Evolutionary conservation across 2,797 vertebrate genomes (phyloP).

Genomic region (Sebastes wilsoni): DNA sequence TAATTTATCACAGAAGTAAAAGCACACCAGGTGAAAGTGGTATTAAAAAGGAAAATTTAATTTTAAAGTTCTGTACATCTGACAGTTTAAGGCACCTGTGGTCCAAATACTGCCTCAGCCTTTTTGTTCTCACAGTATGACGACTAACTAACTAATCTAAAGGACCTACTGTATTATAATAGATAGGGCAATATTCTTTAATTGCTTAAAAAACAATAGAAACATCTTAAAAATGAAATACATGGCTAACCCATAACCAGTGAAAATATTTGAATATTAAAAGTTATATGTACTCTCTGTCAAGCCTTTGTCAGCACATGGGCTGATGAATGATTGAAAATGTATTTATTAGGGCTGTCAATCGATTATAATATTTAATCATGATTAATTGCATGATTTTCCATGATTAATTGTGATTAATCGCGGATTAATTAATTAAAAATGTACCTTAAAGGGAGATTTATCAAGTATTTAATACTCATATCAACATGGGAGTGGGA

Average conservation of each 20-base stretch:
- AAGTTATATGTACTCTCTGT: not conserved
- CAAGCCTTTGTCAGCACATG: not conserved
- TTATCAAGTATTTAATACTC: no score
- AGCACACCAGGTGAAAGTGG: not conserved
- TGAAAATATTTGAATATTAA: not conserved
- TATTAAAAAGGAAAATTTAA: not conserved
- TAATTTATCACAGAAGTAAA: not conserved
- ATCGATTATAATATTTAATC: no score
- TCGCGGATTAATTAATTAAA: no score
- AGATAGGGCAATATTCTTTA: not conserved
- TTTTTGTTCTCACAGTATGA: not conserved
- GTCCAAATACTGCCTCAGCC: not conserved
- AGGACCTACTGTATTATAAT: not conserved
- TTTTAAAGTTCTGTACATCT: not conserved
- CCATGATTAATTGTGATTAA: no score
- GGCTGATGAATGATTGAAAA: not conserved
- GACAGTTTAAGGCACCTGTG: not conserved
- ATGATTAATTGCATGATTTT: no score
- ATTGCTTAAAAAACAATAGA: not conserved
- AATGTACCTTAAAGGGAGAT: no score
- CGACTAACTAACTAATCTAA: not conserved
- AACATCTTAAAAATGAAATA: no score
- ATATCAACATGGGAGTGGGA: no score
- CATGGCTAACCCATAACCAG: not conserved
- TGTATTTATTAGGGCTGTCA: not conserved